phyloP scores from a whole-genome alignment of 2,113 vertebrate genomes.

The Tonatia bakeri region DNA sequence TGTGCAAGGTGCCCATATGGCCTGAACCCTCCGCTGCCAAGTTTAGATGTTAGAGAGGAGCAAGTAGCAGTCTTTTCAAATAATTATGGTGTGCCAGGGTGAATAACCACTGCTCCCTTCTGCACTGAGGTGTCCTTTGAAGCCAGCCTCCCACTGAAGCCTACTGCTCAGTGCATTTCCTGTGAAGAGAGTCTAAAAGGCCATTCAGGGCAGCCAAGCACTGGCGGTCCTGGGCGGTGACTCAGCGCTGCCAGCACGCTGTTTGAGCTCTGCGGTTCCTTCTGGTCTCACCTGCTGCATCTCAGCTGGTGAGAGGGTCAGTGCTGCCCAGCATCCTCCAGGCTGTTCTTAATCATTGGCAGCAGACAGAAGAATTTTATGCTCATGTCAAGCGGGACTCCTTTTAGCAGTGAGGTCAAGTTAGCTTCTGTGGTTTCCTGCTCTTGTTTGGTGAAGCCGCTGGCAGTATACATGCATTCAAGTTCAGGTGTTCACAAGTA shows the following conservation, averaged over 20 bases:
- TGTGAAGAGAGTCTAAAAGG: conserved; percentile 23
- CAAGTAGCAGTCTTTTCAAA: conserved; percentile 49
- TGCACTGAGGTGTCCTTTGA: conserved; percentile 53
- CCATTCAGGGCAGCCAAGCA: neutral
- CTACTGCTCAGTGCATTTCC: neutral
- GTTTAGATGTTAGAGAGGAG: conserved; percentile 1
- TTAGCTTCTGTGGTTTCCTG: neutral
- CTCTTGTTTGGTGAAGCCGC: neutral
- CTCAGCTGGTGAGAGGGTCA: neutral
- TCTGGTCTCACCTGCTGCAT: neutral
- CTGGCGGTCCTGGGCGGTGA: neutral
- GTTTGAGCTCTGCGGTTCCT: neutral
- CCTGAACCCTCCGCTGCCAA: neutral
- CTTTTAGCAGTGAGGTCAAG: neutral
- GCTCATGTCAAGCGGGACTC: neutral
- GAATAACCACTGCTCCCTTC: neutral
- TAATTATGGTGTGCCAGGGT: neutral
- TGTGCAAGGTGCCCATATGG: neutral
- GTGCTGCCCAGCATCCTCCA: neutral
- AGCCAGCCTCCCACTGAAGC: neutral
- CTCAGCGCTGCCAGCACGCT: neutral
- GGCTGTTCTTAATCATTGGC: neutral
- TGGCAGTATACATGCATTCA: neutral
- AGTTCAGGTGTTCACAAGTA: neutral
- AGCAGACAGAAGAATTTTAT: neutral